These are phyloP conservation scores for Charadrius vociferus DNA, from an alignment of 2,113 vertebrate species.

Conservation along the genomic window DNA sequence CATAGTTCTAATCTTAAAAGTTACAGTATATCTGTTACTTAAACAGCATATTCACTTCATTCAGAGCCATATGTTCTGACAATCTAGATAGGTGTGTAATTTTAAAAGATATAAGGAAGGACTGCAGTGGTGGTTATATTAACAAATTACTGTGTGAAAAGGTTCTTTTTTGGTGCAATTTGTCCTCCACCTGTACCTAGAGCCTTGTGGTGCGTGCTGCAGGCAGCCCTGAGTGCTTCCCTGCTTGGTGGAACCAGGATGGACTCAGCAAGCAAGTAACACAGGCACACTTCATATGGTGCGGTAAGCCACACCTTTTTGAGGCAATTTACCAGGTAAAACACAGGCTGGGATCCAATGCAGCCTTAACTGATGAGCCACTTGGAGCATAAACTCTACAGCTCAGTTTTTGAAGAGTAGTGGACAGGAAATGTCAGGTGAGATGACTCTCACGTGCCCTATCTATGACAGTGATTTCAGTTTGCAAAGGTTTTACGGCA, in stretches of 20 bases:
- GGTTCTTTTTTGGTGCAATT: not conserved
- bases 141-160: not conserved
- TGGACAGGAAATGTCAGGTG: not conserved
- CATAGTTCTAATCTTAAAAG: not conserved
- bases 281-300: rapidly evolving
- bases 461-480: not conserved
- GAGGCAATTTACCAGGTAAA: not conserved
- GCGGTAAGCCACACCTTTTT: not conserved
- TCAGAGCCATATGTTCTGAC: not conserved
- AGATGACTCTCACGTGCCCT: not conserved
- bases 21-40: not conserved
- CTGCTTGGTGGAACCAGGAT: not conserved
- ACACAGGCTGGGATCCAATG: not conserved
- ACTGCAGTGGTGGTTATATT: not conserved
- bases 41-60: not conserved
- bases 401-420: rapidly evolving
- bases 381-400: not conserved
- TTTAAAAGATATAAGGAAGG: not conserved
- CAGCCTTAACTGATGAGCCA: not conserved
- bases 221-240: not conserved
- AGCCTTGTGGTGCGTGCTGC: not conserved
- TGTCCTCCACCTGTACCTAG: not conserved
- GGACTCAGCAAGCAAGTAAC: not conserved
- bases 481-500: not conserved
- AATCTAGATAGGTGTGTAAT: not conserved